Evolutionary conservation across 2,888 invertebrate species (phyloP).

Genomic region (Anorthoa munda): DNA sequence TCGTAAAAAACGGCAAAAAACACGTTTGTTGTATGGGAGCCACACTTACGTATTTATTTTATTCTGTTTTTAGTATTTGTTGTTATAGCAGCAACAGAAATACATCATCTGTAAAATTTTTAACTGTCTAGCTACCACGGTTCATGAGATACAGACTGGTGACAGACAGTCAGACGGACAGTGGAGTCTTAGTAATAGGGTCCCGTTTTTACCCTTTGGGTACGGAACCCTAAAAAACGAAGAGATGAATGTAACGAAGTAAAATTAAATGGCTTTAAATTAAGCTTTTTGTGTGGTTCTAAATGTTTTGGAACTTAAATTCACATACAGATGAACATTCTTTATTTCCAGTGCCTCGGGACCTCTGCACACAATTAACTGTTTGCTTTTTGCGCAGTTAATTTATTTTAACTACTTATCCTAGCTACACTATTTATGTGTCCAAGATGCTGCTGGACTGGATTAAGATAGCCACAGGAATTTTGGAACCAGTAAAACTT

Average conservation of each 20-base stretch:
- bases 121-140: no score
- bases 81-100: no score
- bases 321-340: not conserved
- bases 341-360: not conserved
- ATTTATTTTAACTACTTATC: slow-evolving; percentile 24
- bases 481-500: slow-evolving; percentile 36
- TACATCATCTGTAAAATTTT: no score
- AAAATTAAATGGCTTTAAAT: slow-evolving; percentile 1
- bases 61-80: no score
- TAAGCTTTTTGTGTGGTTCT: not conserved
- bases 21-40: no score
- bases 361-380: not conserved
- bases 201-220: no score
- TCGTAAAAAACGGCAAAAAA: no score
- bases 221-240: no score
- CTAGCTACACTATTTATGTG: slow-evolving; percentile 7
- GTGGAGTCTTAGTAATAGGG: no score
- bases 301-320: not conserved
- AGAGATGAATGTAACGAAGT: not conserved
- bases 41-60: no score
- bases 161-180: no score
- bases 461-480: slow-evolving; percentile 3
- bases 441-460: not conserved
- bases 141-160: no score
- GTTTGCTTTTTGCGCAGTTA: slow-evolving; percentile 16